phyloP scores from a whole-genome alignment of 2,797 vertebrate genomes.

The Enteromius fasciolatus region DNA sequence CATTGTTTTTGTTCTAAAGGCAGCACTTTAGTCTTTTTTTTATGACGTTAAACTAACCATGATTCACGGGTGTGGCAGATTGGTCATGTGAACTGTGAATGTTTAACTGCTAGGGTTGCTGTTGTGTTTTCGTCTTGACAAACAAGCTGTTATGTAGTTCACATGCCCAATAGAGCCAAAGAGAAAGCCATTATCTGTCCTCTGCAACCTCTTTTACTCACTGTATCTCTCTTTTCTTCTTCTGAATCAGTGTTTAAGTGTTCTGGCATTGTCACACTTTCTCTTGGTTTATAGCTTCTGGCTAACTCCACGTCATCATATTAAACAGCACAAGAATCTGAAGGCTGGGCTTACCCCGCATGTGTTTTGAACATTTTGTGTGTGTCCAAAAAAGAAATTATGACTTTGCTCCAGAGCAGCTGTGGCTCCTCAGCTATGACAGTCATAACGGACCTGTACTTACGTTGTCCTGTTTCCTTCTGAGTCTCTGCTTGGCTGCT shows the following conservation, averaged over 20 bases:
- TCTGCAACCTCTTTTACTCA: background rate
- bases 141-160: conserved; percentile 14
- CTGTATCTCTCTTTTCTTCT: background rate
- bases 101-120: conserved; percentile 5
- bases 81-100: conserved; percentile 1
- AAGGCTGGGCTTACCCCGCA: conserved; percentile 3
- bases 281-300: conserved; percentile 21
- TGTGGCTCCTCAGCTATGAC: conserved; percentile 11
- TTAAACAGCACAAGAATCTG: background rate
- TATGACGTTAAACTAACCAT: background rate
- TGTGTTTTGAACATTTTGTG: conserved; percentile 5
- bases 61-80: conserved; percentile 9
- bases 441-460: conserved; percentile 5
- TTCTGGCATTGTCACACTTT: conserved; percentile 16
- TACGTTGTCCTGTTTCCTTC: conserved; percentile 48
- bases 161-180: background rate
- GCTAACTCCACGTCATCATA: conserved; percentile 26
- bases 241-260: conserved; percentile 1
- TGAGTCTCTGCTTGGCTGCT: conserved; percentile 32
- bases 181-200: conserved; percentile 7
- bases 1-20: background rate
- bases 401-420: conserved; percentile 22
- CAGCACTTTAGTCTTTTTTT: background rate
- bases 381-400: background rate
- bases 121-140: conserved; percentile 16